These are phyloP conservation scores for Hippocampus comes DNA, from an alignment of 2,113 vertebrate species.

Conservation along the genomic window DNA sequence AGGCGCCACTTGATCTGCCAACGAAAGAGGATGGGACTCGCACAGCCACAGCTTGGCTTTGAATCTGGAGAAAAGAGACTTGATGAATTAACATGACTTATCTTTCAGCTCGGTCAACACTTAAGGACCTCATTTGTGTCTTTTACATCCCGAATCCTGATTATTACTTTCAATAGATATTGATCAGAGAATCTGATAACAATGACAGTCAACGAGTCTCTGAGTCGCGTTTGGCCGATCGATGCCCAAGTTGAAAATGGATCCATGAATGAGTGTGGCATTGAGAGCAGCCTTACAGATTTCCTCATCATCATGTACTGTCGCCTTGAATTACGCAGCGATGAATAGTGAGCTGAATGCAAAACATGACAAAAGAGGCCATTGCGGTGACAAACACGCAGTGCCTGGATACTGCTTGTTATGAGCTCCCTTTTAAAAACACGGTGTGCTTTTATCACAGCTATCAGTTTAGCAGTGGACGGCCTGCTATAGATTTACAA, in stretches of 20 bases:
- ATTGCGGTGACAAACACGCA: neutral
- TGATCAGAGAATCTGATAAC: conserved; percentile 4
- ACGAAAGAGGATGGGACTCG: conserved; percentile 92
- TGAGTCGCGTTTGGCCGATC: conserved; percentile 10
- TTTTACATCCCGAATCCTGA: conserved; percentile 20
- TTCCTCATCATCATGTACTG: conserved; percentile 26
- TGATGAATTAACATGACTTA: neutral
- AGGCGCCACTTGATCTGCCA: conserved; percentile 91
- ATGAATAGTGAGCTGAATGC: neutral
- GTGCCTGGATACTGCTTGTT: neutral
- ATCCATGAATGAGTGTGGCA: conserved; percentile 31
- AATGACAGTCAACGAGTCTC: conserved; percentile 31
- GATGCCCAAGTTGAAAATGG: neutral
- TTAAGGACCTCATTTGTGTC: neutral
- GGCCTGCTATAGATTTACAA: too few species aligned
- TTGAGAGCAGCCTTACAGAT: conserved; percentile 13
- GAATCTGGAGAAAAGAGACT: conserved; percentile 75
- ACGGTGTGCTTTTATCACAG: too few species aligned
- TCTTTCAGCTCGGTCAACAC: neutral
- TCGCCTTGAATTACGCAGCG: conserved; percentile 21
- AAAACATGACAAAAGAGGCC: conserved; percentile 11
- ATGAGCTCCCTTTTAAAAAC: neutral
- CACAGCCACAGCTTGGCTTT: conserved; percentile 97
- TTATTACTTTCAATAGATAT: conserved; percentile 30
- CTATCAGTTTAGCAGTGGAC: too few species aligned